phyloP scores from a whole-genome alignment of 2,113 vertebrate species.

The Toxotes chatareus region DNA sequence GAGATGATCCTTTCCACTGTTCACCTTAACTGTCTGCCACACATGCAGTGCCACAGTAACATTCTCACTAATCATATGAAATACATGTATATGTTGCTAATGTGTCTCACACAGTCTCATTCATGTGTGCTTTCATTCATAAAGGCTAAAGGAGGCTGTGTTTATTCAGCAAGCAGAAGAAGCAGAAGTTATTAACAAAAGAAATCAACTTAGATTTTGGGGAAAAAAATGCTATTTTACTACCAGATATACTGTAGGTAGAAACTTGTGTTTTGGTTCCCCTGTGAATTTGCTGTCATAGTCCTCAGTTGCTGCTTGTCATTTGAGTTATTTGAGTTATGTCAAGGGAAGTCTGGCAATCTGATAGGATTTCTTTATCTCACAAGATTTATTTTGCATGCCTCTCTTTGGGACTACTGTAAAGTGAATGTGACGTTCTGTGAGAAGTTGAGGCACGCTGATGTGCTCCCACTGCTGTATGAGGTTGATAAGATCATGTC shows the following conservation, averaged over 20 bases:
- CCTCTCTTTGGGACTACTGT: constrained; percentile 38
- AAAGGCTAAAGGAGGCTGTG: constrained; percentile 31
- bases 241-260: not conserved
- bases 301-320: constrained; percentile 36
- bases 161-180: not conserved
- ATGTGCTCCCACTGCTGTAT: constrained; percentile 37
- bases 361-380: constrained; percentile 59
- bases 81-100: constrained; percentile 61
- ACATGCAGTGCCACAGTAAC: constrained; percentile 48
- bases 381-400: constrained; percentile 54
- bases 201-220: not conserved
- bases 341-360: constrained; percentile 52
- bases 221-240: constrained; percentile 11
- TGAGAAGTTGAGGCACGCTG: constrained; percentile 30
- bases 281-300: constrained; percentile 27
- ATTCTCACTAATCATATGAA: constrained; percentile 66
- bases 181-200: not conserved
- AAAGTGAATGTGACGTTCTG: constrained; percentile 50
- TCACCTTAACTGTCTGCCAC: constrained; percentile 60
- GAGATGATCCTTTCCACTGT: constrained; percentile 62
- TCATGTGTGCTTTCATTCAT: constrained; percentile 69
- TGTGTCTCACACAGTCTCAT: constrained; percentile 60
- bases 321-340: constrained; percentile 58
- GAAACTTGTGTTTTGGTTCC: constrained; percentile 31
- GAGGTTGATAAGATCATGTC: constrained; percentile 28